Base-by-base conservation (phyloP, 30 jellyfish, hydroid and myxozoan genomes). In the Pseudorhiza aurosa region DNA sequence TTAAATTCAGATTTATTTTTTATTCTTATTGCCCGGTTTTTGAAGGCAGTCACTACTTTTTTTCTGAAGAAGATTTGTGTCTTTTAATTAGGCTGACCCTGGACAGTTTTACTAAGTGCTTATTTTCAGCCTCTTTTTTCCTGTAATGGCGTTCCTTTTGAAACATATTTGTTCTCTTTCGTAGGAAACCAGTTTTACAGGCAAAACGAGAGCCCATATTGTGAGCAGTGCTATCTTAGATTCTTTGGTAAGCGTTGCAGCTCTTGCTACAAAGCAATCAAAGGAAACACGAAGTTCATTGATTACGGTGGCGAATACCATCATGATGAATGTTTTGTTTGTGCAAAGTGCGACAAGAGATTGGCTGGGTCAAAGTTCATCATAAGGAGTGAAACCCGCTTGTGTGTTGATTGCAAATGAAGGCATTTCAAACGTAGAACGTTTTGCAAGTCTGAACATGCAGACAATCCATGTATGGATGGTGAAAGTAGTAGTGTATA, bases 331-430 rank as follows among this genome's bases (percentile, higher is more conserved):
- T 93, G 99, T 73, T 93, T 93, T 79, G 85, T 75, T 25, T 93
- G 99, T 62, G 45, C 81, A 22, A 71, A 29, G 19, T 93, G 99
- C 69, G 77, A 75, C 73, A 43, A 35, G 64, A 77, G 72, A 40
- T 57, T 93, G 90, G 99, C 99, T 55, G 97, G 97, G 4, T 87
- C 91, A 10, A 86, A 87, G 71, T 93, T 93, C 40, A 59, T 85
- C 1, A 64, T 93, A 74, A 90, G 99, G 58, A 81, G 74, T 71
- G 95, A 88, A 33, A 72, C 68, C 44, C 87, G 96, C 9, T 82
- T 65, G 53, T 93, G 99, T 73, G 63, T 71, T 11, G 91, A 74
- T 33, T 93, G 99, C 72, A 93, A 93, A 71, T 77, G 79, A 84
- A 26, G 21, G 2, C 27, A 42, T 27, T 14, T 19, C 35, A 14